A percentile compares a stretch with the other conserved stretches of the same genome.
These are phyloP conservation scores for Pissodes strobi DNA, from an alignment of 1,140 invertebrate genomes.

Conservation along the genomic window DNA sequence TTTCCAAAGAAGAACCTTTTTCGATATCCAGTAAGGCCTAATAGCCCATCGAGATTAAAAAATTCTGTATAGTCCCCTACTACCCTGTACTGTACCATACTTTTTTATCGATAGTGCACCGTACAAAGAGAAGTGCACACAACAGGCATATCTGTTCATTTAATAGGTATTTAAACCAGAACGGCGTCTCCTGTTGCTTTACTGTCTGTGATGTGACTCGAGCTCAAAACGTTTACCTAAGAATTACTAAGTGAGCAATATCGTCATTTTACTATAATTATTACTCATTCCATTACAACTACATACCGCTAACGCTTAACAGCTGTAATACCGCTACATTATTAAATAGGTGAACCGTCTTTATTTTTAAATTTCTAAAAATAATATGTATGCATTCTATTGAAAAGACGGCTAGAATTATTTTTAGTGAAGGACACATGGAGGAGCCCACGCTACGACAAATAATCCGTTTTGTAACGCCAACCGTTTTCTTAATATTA, in stretches of 20 bases:
- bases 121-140: too few relatives aligned
- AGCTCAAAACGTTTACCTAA: slow-evolving; percentile 17
- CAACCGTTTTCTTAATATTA: neutral
- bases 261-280: slow-evolving; percentile 12
- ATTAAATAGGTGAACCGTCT: slow-evolving; percentile 25
- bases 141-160: too few relatives aligned
- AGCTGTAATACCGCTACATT: slow-evolving; percentile 21
- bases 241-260: slow-evolving; percentile 7
- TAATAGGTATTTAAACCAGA: too few relatives aligned
- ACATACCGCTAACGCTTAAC: slow-evolving; percentile 8
- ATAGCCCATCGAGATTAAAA: too few relatives aligned
- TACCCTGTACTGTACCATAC: too few relatives aligned
- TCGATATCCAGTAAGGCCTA: too few relatives aligned
- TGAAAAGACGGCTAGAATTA: slow-evolving; percentile 12
- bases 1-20: too few relatives aligned
- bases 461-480: slow-evolving; percentile 22
- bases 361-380: slow-evolving; percentile 28
- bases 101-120: too few relatives aligned
- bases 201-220: slow-evolving; percentile 2
- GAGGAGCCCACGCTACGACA: slow-evolving; percentile 15
- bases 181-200: neutral
- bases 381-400: slow-evolving; percentile 24
- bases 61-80: too few relatives aligned
- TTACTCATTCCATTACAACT: slow-evolving; percentile 15
- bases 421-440: slow-evolving; percentile 18